phyloP scores from a whole-genome alignment of 2,113 vertebrate species.

The Etheostoma cragini region DNA sequence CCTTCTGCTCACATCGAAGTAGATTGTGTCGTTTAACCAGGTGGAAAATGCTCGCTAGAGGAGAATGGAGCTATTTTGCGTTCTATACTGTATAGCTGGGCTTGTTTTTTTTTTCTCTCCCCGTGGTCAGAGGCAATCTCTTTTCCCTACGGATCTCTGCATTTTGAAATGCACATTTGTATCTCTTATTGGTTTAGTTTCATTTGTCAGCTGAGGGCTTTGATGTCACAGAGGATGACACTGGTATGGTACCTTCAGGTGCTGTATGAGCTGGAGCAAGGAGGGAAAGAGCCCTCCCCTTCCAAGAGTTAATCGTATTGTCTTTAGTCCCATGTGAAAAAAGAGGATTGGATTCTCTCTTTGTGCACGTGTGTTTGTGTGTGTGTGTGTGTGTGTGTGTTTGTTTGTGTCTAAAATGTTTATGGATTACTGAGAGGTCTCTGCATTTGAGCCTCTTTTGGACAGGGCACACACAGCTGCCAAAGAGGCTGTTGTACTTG shows the following conservation, averaged over 20 bases:
- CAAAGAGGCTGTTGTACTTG: conserved; percentile 46
- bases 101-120: conserved; percentile 5
- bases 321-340: conserved; percentile 50
- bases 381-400: conserved; percentile 29
- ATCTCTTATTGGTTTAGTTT: conserved; percentile 17
- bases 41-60: conserved; percentile 66
- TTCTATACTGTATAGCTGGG: background rate
- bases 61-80: conserved; percentile 35
- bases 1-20: conserved; percentile 44
- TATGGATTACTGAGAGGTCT: conserved; percentile 62
- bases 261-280: conserved; percentile 36
- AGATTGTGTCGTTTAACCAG: conserved; percentile 62
- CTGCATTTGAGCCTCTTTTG: conserved; percentile 48
- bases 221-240: conserved; percentile 37
- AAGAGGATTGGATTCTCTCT: conserved; percentile 45
- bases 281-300: conserved; percentile 5
- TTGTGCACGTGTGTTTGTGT: background rate
- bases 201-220: conserved; percentile 16
- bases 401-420: conserved; percentile 55
- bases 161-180: conserved; percentile 29
- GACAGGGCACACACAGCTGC: conserved; percentile 33
- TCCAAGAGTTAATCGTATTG: conserved; percentile 61
- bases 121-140: conserved; percentile 18
- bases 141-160: conserved; percentile 7
- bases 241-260: conserved; percentile 41